These are phyloP conservation scores for Stomatorhinus walkeri DNA, from an alignment of 2,797 vertebrate species.

Conservation along the genomic window DNA sequence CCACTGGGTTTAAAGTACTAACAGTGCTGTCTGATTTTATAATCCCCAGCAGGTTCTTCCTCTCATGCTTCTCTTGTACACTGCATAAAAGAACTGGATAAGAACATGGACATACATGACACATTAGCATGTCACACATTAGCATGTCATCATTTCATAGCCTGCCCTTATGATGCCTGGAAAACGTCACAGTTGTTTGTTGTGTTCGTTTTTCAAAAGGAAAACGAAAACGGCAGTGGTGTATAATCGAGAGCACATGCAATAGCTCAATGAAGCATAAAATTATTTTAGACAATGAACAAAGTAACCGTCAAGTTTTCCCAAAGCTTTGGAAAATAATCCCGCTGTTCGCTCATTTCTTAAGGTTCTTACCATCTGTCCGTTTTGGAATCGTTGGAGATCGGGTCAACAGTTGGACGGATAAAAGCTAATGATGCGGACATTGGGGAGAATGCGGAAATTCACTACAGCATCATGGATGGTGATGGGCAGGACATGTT, in stretches of 20 bases:
- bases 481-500: constrained; percentile 79
- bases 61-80: not conserved
- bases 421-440: constrained; percentile 92
- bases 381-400: constrained; percentile 72
- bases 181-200: not conserved
- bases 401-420: constrained; percentile 77
- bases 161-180: not conserved
- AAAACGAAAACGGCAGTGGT: not conserved
- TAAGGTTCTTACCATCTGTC: constrained; percentile 84
- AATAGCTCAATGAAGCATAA: constrained; percentile 36
- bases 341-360: constrained; percentile 24
- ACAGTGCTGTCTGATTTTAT: not conserved
- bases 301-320: constrained; percentile 13
- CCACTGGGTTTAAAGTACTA: not conserved
- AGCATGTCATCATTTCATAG: not conserved
- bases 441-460: constrained; percentile 79
- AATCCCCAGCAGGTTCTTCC: not conserved
- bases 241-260: not conserved
- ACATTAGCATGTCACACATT: not conserved
- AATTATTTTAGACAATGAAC: constrained; percentile 41
- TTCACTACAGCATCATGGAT: constrained; percentile 76
- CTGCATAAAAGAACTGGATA: not conserved
- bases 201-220: not conserved
- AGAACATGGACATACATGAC: not conserved
- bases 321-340: constrained; percentile 24